phyloP scores from a whole-genome alignment of 2,113 vertebrate species.

The Zapus hudsonius region DNA sequence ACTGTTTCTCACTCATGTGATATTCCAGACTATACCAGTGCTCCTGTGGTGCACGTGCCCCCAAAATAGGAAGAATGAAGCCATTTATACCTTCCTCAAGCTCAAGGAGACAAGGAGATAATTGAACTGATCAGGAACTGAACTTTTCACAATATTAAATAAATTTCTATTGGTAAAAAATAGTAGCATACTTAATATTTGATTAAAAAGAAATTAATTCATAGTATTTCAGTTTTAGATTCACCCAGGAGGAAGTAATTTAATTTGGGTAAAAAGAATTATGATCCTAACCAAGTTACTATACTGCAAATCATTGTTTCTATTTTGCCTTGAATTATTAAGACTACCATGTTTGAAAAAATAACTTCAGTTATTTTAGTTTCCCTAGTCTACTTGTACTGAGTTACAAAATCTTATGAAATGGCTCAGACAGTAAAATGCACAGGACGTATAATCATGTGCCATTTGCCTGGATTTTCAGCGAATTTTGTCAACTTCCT shows the following conservation, averaged over 20 bases:
- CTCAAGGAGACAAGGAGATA: not conserved
- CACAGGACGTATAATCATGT: not conserved
- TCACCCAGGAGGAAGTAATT: not conserved
- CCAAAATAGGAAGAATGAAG: not conserved
- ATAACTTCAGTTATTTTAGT: conserved; percentile 16
- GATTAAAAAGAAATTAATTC: not conserved
- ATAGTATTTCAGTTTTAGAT: not conserved
- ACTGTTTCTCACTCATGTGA: too few relatives aligned
- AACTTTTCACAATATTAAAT: not conserved
- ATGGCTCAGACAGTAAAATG: not conserved
- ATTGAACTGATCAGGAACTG: not conserved
- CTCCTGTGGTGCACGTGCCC: not conserved
- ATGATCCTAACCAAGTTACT: not conserved
- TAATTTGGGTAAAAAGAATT: not conserved
- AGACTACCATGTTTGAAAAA: not conserved
- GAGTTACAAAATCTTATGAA: not conserved
- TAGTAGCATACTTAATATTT: not conserved
- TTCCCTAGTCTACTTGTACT: not conserved
- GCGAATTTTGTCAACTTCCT: not conserved
- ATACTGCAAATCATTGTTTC: not conserved
- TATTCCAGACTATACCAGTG: not conserved
- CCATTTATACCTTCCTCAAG: not conserved
- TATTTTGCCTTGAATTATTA: not conserved
- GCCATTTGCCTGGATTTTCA: not conserved
- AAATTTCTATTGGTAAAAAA: not conserved